phyloP scores from a whole-genome alignment of 2,888 invertebrate genomes.

The Cerastoderma edule region DNA sequence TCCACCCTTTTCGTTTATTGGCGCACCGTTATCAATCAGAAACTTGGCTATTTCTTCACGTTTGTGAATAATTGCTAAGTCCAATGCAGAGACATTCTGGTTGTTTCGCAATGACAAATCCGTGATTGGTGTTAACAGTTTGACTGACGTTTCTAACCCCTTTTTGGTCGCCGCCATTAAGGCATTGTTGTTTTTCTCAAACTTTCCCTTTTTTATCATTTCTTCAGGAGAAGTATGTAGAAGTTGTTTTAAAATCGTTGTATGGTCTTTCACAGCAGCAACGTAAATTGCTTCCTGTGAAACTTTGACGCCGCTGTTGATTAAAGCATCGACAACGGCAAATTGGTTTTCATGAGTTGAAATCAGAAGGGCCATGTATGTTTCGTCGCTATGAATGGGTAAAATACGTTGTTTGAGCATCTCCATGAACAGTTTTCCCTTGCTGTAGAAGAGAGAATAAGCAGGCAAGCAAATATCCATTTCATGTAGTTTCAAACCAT shows the following conservation, averaged over 20 bases:
- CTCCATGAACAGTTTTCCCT: background rate
- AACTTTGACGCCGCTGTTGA: slow-evolving; percentile 23
- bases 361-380: slow-evolving; percentile 23
- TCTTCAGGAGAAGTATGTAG: background rate
- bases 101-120: slow-evolving; percentile 19
- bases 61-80: slow-evolving; percentile 27
- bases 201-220: background rate
- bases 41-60: slow-evolving; percentile 15
- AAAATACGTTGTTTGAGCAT: slow-evolving; percentile 2
- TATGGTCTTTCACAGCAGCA: slow-evolving; percentile 23
- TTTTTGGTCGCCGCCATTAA: slow-evolving; percentile 38
- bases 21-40: slow-evolving; percentile 31
- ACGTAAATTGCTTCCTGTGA: slow-evolving; percentile 39
- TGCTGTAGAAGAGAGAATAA: background rate
- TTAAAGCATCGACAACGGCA: slow-evolving; percentile 25
- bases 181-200: slow-evolving; percentile 28
- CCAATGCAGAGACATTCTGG: slow-evolving; percentile 14
- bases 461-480: slow-evolving; percentile 10
- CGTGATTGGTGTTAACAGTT: background rate
- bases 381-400: background rate
- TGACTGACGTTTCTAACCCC: slow-evolving; percentile 22
- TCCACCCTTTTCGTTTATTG: slow-evolving; percentile 25
- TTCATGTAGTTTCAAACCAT: slow-evolving; percentile 15
- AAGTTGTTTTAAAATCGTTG: slow-evolving; percentile 17
- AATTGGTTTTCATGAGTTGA: slow-evolving; percentile 23